Conservation (phyloP, 2,797 vertebrate genomes). For the Karalla daura region DNA sequence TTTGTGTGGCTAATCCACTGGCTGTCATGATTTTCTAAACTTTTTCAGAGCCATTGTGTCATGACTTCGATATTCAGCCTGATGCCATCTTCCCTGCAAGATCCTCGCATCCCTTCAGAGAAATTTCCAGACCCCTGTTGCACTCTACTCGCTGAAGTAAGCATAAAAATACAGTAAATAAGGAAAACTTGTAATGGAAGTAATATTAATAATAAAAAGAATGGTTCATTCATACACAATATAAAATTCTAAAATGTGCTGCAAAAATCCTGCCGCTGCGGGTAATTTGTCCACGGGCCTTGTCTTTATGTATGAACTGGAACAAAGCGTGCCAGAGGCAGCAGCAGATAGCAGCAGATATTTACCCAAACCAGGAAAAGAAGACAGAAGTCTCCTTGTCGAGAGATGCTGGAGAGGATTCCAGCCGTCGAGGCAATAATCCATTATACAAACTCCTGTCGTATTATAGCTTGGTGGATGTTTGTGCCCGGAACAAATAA, state of each 20-base stretch:
- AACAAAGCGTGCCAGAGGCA: conserved; percentile 27
- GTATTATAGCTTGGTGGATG: conserved; percentile 44
- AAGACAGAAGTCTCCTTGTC: conserved; percentile 33
- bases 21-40: no score
- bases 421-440: conserved; percentile 46
- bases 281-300: conserved; percentile 1
- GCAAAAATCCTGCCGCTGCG: neutral
- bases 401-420: conserved; percentile 36
- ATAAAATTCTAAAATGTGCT: neutral
- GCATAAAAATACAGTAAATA: conserved; percentile 2
- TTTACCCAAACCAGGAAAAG: conserved; percentile 44
- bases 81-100: neutral
- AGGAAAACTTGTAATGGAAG: neutral
- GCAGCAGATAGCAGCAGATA: conserved; percentile 34
- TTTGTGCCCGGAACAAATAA: conserved; percentile 37
- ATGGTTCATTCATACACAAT: neutral
- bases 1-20: neutral
- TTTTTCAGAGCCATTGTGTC: no score
- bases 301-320: conserved; percentile 19
- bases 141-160: neutral
- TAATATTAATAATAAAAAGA: neutral
- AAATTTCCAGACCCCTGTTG: neutral
- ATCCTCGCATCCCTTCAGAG: neutral
- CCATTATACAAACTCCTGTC: conserved; percentile 54
- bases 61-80: no score